Conservation (phyloP, 2,113 vertebrate species). For the Elephas maximus region DNA sequence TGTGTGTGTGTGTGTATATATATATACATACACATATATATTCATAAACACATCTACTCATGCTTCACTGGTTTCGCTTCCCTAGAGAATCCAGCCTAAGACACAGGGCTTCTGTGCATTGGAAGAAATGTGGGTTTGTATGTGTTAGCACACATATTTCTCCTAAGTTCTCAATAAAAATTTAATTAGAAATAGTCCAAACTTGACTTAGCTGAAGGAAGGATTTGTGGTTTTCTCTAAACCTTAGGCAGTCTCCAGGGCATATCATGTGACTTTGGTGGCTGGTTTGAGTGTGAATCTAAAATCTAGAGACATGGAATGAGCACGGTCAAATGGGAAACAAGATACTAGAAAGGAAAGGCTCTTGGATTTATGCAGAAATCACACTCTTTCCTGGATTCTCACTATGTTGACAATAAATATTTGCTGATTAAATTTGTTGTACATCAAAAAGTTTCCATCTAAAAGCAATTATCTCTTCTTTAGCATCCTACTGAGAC, state of each 20-base stretch:
- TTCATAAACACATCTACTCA: too few relatives aligned
- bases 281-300: not conserved
- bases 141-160: conserved; percentile 50
- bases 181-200: conserved; percentile 67
- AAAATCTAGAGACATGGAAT: conserved; percentile 44
- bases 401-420: conserved; percentile 1
- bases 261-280: not conserved
- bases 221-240: not conserved
- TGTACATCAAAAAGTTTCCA: not conserved
- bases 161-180: conserved; percentile 43
- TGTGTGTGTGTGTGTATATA: too few relatives aligned
- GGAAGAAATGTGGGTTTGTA: conserved; percentile 40
- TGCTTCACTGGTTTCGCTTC: too few relatives aligned
- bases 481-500: not conserved
- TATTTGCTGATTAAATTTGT: conserved; percentile 9
- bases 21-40: too few relatives aligned
- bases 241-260: not conserved
- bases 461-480: conserved; percentile 41
- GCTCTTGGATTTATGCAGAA: not conserved
- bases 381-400: not conserved
- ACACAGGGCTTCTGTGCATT: conserved; percentile 46
- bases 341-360: conserved; percentile 35
- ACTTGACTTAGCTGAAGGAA: conserved; percentile 53
- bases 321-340: conserved; percentile 25
- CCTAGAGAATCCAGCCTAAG: too few relatives aligned